phyloP scores from a whole-genome alignment of 2,888 invertebrate genomes.

The Sycophila texana region DNA sequence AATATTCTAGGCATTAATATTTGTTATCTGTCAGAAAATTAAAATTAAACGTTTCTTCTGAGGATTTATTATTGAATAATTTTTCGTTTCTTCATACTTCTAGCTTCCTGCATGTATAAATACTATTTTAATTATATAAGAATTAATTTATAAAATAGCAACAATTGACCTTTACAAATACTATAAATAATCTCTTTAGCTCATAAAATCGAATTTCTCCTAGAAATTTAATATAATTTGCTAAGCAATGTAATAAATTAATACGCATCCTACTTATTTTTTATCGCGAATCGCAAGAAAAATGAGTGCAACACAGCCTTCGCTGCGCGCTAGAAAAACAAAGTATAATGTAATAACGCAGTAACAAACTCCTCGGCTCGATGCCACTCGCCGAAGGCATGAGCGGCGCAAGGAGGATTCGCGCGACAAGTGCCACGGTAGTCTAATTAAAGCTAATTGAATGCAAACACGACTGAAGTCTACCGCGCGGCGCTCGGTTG shows the following conservation, averaged over 20 bases:
- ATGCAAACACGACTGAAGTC: constrained; percentile 57
- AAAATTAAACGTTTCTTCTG: background rate
- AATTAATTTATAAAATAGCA: too few relatives aligned
- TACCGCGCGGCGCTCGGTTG: too few relatives aligned
- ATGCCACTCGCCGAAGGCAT: constrained; percentile 8
- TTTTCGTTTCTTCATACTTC: too few relatives aligned
- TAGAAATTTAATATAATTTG: too few relatives aligned
- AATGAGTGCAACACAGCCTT: background rate
- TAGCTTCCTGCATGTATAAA: too few relatives aligned
- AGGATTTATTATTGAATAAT: too few relatives aligned
- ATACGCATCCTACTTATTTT: background rate
- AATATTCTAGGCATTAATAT: background rate
- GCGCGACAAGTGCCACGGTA: constrained; percentile 54
- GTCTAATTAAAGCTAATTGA: constrained; percentile 60
- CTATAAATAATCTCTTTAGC: too few relatives aligned
- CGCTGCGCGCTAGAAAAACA: background rate
- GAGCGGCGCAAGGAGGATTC: constrained; percentile 39
- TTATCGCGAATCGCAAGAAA: background rate
- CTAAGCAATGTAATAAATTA: background rate
- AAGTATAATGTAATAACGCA: background rate
- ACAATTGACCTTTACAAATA: too few relatives aligned
- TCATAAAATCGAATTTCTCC: too few relatives aligned
- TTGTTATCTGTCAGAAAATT: background rate
- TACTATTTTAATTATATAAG: too few relatives aligned
- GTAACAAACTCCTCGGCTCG: constrained; percentile 13